Percentiles rank a stretch among this genome's conserved stretches.
Evolutionary conservation across 2,797 vertebrate species (phyloP).

Genomic region (Hybognathus amarus): DNA sequence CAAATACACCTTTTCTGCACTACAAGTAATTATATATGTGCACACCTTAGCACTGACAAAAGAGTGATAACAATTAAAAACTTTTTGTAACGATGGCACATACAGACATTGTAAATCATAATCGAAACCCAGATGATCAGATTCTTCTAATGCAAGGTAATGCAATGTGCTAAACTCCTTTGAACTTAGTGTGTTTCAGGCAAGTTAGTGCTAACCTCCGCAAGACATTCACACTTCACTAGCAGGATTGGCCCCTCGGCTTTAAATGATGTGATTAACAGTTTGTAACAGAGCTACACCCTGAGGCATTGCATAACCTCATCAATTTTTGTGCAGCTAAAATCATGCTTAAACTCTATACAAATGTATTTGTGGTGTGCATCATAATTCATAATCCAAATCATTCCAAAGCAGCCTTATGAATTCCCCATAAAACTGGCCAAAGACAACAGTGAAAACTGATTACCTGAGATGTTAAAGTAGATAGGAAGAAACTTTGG

Average conservation of each 20-base stretch:
- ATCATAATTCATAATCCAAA: background rate
- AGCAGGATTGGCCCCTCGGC: accelerated
- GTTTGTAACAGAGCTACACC: background rate
- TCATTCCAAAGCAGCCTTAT: background rate
- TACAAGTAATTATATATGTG: background rate
- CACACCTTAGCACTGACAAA: background rate
- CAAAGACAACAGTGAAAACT: background rate
- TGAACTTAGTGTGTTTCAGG: no score
- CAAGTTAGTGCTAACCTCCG: no score
- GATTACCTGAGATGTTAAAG: background rate
- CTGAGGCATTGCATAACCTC: background rate
- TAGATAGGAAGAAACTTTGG: background rate
- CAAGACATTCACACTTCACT: no score
- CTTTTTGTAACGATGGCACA: no score
- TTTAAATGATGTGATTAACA: background rate
- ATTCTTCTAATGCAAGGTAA: no score
- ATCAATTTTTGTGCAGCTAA: no score
- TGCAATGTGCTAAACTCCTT: no score
- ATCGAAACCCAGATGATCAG: no score
- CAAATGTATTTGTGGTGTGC: no score
- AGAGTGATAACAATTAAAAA: background rate
- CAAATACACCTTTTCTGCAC: background rate
- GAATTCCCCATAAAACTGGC: background rate
- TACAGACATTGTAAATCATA: no score
- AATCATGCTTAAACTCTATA: no score